A percentile compares a stretch with the other conserved stretches of the same genome.
Conservation (phyloP, 2,113 vertebrate species). For the Synodontis membranacea region DNA sequence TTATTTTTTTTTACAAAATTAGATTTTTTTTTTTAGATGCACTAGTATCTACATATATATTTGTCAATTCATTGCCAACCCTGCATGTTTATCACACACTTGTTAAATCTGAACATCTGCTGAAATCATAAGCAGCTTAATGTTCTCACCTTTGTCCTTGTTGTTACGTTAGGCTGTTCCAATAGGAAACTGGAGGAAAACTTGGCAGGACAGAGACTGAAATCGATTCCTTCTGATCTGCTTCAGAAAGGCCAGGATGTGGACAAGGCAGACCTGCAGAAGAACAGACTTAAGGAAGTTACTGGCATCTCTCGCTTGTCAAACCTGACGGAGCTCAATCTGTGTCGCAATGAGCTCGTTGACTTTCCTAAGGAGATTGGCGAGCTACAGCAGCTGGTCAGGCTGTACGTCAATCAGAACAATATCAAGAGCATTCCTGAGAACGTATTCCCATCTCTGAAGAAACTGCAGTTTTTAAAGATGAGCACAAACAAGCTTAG, state of each 20-base stretch:
- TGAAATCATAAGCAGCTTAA: neutral
- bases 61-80: neutral
- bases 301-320: conserved; percentile 53
- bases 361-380: conserved; percentile 67
- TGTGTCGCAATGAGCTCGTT: conserved; percentile 66
- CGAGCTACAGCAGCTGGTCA: conserved; percentile 62
- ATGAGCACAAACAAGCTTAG: conserved; percentile 68
- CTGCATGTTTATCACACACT: neutral
- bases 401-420: conserved; percentile 74
- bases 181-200: conserved; percentile 32
- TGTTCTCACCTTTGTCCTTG: neutral
- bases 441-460: conserved; percentile 60
- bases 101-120: neutral
- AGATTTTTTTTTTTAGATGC: too few relatives aligned
- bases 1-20: too few relatives aligned
- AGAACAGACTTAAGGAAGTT: conserved; percentile 63
- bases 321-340: conserved; percentile 65
- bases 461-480: conserved; percentile 64
- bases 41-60: neutral
- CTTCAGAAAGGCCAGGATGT: conserved; percentile 4
- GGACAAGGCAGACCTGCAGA: conserved; percentile 44
- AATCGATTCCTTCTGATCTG: conserved; percentile 34
- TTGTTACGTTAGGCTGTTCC: neutral
- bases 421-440: conserved; percentile 61
- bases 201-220: conserved; percentile 44